phyloP scores from a whole-genome alignment of 2,888 invertebrate genomes.

The Leucophenga montana region DNA sequence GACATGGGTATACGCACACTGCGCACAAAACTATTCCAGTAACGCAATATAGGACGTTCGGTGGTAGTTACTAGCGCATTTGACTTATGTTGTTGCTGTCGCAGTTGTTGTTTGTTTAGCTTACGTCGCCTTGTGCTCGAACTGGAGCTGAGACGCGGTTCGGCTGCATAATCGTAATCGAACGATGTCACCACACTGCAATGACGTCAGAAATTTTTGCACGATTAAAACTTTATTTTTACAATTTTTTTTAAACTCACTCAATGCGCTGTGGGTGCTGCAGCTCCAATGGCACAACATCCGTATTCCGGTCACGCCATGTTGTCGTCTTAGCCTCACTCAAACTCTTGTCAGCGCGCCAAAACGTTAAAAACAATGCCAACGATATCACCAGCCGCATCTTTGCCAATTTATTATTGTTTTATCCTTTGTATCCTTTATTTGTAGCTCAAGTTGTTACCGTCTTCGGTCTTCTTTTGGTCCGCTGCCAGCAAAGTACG shows the following conservation, averaged over 20 bases:
- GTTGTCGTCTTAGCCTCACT: neutral
- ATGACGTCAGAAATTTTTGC: constrained; percentile 1
- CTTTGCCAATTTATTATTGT: constrained; percentile 18
- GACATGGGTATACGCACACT: constrained; percentile 57
- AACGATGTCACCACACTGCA: constrained; percentile 30
- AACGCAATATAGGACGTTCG: constrained; percentile 53
- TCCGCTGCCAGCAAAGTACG: constrained; percentile 16
- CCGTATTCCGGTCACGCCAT: neutral
- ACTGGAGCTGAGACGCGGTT: constrained; percentile 20
- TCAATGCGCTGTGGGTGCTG: constrained; percentile 26
- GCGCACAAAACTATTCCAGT: constrained; percentile 62
- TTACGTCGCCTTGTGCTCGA: constrained; percentile 1
- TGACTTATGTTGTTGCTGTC: neutral
- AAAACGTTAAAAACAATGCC: constrained; percentile 41
- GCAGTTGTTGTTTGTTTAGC: constrained; percentile 15
- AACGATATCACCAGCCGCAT: constrained; percentile 45
- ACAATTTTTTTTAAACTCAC: constrained; percentile 33
- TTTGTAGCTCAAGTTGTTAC: constrained; percentile 21
- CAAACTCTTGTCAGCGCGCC: neutral
- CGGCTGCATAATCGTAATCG: constrained; percentile 41
- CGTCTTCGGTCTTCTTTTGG: constrained; percentile 30
- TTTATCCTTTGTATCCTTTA: constrained; percentile 4
- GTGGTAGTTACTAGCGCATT: constrained; percentile 41
- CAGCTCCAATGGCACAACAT: neutral
- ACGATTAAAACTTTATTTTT: neutral